A percentile compares a stretch with the other conserved stretches of the same genome.
phyloP scores from a whole-genome alignment of 2,797 vertebrate species.

The Synanceia verrucosa region DNA sequence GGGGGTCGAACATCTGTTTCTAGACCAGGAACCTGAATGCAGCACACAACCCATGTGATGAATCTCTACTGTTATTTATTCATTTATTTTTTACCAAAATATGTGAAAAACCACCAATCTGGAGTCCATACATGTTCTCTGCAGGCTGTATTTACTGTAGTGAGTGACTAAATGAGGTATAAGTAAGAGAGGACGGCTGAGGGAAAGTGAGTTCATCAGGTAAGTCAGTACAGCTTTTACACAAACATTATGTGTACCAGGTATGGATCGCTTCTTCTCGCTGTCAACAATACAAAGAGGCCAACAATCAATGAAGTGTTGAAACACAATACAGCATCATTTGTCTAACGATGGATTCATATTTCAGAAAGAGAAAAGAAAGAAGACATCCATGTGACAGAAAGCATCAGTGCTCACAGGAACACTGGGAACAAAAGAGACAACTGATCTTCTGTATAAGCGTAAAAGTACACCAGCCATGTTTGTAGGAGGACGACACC shows the following conservation, averaged over 20 bases:
- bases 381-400: neutral
- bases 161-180: neutral
- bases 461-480: neutral
- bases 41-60: neutral
- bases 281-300: neutral
- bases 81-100: neutral
- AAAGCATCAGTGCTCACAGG: neutral
- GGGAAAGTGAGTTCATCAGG: neutral
- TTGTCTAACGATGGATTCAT: neutral
- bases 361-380: neutral
- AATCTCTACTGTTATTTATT: neutral
- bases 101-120: neutral
- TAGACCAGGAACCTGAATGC: neutral
- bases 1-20: neutral
- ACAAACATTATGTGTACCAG: slow-evolving; percentile 20
- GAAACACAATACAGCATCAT: slow-evolving; percentile 1
- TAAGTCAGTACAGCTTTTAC: neutral
- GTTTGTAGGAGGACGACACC: neutral
- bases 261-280: slow-evolving; percentile 1
- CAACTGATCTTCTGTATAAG: neutral
- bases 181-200: neutral
- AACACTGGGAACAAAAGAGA: neutral
- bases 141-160: neutral
- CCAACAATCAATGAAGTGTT: neutral
- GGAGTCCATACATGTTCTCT: neutral